phyloP scores from a whole-genome alignment of 2,797 vertebrate species.

The Oryzias dopingdopingensis region DNA sequence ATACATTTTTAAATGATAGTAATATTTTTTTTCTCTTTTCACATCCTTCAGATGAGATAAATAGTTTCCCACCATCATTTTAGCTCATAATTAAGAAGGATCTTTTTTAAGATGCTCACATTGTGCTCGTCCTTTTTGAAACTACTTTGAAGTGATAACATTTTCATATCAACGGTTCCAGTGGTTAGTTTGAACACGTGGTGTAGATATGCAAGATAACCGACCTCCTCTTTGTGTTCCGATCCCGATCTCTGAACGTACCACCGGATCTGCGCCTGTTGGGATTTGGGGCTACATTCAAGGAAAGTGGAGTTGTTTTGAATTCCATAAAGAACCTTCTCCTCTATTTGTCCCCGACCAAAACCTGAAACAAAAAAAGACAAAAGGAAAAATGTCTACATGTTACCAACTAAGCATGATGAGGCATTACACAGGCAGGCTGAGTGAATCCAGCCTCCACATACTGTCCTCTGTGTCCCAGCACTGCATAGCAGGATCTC shows the following conservation, averaged over 20 bases:
- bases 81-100: no score
- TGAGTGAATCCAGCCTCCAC: slow-evolving; percentile 43
- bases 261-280: slow-evolving; percentile 85
- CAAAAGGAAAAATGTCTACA: neutral
- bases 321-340: slow-evolving; percentile 94
- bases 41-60: neutral
- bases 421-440: neutral
- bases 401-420: neutral
- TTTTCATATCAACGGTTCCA: neutral
- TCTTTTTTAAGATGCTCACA: neutral
- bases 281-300: slow-evolving; percentile 96
- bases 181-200: slow-evolving; percentile 1
- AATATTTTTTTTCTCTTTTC: neutral
- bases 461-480: slow-evolving; percentile 94
- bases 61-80: neutral
- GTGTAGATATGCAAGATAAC: slow-evolving; percentile 23
- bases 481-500: slow-evolving; percentile 93
- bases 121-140: no score
- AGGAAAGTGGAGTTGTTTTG: slow-evolving; percentile 97
- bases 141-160: no score
- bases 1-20: neutral
- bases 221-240: slow-evolving; percentile 89
- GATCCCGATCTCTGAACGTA: slow-evolving; percentile 72
- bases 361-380: slow-evolving; percentile 62
- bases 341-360: slow-evolving; percentile 83